phyloP scores from a whole-genome alignment of 2,113 vertebrate genomes.

The Pholis gunnellus region DNA sequence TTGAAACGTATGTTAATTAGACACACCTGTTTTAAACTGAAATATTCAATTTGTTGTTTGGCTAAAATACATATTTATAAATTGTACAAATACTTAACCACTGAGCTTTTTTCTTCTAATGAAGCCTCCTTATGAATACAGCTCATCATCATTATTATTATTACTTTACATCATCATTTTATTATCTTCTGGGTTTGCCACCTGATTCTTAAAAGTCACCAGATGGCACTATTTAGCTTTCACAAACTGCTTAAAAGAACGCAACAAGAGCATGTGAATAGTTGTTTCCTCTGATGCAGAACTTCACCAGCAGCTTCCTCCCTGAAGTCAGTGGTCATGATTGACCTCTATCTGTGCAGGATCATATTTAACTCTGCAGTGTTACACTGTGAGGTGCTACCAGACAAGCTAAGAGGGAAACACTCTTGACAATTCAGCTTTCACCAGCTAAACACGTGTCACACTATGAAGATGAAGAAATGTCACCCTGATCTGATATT shows the following conservation, averaged over 20 bases:
- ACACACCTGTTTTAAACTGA: constrained; percentile 28
- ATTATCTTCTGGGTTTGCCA: constrained; percentile 45
- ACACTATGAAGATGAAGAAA: constrained; percentile 50
- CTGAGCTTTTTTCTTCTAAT: not conserved
- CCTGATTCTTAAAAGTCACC: constrained; percentile 71
- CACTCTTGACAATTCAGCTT: constrained; percentile 46
- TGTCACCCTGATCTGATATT: constrained; percentile 73
- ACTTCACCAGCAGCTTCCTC: constrained; percentile 48
- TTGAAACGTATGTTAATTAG: constrained; percentile 43
- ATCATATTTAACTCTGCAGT: constrained; percentile 25
- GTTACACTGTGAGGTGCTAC: constrained; percentile 19
- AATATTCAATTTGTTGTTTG: constrained; percentile 16
- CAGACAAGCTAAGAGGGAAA: constrained; percentile 33
- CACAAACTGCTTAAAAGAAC: constrained; percentile 45
- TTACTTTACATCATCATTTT: constrained; percentile 50
- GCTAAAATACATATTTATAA: constrained; percentile 27
- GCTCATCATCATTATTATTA: constrained; percentile 13
- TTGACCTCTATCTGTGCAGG: constrained; percentile 58
- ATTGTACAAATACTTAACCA: not conserved
- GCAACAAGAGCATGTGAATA: constrained; percentile 47
- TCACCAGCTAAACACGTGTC: constrained; percentile 59
- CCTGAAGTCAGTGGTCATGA: constrained; percentile 55
- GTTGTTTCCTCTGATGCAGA: constrained; percentile 42
- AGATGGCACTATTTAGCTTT: constrained; percentile 84
- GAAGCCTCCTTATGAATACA: constrained; percentile 11